phyloP scores from a whole-genome alignment of 1,140 invertebrate genomes.

The Trialeurodes vaporariorum region DNA sequence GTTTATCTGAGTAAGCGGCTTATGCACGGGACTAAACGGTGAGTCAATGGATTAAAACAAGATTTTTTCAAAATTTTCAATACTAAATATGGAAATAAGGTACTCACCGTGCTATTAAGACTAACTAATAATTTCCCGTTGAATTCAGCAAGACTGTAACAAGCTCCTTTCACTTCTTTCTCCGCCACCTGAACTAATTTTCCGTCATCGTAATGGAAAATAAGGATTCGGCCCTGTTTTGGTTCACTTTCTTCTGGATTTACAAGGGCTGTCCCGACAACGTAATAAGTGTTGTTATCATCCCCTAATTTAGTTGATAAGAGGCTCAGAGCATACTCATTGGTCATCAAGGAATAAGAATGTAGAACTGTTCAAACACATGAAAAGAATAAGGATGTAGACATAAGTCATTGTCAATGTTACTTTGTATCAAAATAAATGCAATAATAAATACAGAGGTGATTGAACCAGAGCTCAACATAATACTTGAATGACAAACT shows the following conservation, averaged over 20 bases:
- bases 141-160: conserved; percentile 83
- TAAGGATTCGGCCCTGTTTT: conserved; percentile 72
- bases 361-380: conserved; percentile 59
- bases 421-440: too few relatives aligned
- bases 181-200: conserved; percentile 83
- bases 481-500: too few relatives aligned
- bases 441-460: too few relatives aligned
- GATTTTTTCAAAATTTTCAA: too few relatives aligned
- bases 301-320: conserved; percentile 84
- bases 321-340: conserved; percentile 79
- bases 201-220: conserved; percentile 86
- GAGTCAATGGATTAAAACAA: too few relatives aligned
- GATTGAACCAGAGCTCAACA: too few relatives aligned
- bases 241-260: conserved; percentile 92
- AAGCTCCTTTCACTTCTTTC: conserved; percentile 92
- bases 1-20: too few relatives aligned
- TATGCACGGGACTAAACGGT: too few relatives aligned
- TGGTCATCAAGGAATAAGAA: conserved; percentile 77
- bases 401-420: too few relatives aligned
- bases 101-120: conserved; percentile 86
- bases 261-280: conserved; percentile 87
- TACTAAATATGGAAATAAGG: background rate
- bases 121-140: conserved; percentile 90
- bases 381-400: too few relatives aligned
- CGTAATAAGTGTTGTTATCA: conserved; percentile 82